These are phyloP conservation scores for Cancer borealis DNA, from an alignment of 2,888 invertebrate species.

Conservation along the genomic window DNA sequence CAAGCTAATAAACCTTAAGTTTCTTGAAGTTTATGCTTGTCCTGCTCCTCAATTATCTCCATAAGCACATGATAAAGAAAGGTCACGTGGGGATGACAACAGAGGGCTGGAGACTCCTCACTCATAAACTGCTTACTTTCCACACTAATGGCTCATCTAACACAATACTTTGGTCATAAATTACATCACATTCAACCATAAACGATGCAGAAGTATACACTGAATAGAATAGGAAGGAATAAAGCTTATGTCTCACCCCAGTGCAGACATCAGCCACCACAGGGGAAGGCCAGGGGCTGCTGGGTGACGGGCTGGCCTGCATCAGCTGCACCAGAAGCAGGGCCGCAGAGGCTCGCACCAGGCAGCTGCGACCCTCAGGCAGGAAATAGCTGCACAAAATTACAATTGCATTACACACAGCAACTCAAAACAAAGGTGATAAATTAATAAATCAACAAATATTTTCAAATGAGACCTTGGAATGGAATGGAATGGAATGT, in stretches of 20 bases:
- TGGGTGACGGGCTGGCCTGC: slow-evolving; percentile 18
- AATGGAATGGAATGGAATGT: neutral
- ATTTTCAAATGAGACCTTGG: neutral
- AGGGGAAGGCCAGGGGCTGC: slow-evolving; percentile 65
- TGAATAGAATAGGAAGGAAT: neutral
- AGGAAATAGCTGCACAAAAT: slow-evolving; percentile 63
- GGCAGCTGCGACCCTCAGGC: slow-evolving; percentile 57
- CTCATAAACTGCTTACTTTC: no score
- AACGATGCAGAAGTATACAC: neutral
- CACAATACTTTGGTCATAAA: no score
- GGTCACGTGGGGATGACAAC: neutral
- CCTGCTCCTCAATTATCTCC: neutral
- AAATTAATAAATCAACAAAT: neutral
- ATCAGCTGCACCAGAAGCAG: slow-evolving; percentile 66
- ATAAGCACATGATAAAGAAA: neutral
- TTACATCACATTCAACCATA: neutral
- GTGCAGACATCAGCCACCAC: slow-evolving; percentile 64
- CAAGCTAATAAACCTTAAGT: neutral
- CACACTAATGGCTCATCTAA: no score
- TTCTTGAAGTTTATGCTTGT: neutral
- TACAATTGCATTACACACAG: neutral
- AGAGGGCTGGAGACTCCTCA: no score
- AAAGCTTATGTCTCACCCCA: slow-evolving; percentile 60
- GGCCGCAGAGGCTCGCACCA: slow-evolving; percentile 58
- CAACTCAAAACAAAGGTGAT: neutral